Base-by-base conservation (phyloP, 2,113 vertebrate species). In the Ptyas mucosa region DNA sequence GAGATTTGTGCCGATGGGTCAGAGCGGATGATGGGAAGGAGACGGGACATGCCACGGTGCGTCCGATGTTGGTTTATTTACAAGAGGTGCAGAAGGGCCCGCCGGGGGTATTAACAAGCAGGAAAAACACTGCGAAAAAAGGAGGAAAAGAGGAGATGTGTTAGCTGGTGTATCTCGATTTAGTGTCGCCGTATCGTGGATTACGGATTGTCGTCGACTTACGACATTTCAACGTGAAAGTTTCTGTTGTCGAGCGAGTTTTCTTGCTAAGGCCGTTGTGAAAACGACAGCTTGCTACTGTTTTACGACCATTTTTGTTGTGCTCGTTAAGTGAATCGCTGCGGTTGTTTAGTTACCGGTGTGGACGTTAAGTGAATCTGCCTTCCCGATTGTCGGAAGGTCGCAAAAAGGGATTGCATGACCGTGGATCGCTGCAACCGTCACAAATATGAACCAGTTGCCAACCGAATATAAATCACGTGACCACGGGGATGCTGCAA, bases 1-100 rank as follows among this genome's bases (percentile, higher is more conserved):
- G 93, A 91, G 92, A 90, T 94, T 96, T 91, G 95, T 86, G 96
- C 96, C 96, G 89, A 95, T 96, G 95, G 49, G 12, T 97, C 97
- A 94, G 97, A 18, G 91, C 93, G 96, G 93, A 88, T 91, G 95
- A 97, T 95, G 96, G 94, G 94, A 94, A 96, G 95, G 96, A 96
- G 93, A 93, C 55, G 97, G 96, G 97, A 96, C 90, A 97, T 97
- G 96, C 98, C 97, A 97, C 97, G 97, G 97, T 97, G 98, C 97
- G 96, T 98, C 97, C 97, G 97, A 97, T 97, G 97, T 95, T 94
- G 95, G 95, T 97, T 90, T 97, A 97, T 98, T 98, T 98, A 98
- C 97, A 98, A 97, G 89, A 94, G 94, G 97, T 95, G 97, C 94
- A 96, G 96, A 95, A 94, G 94, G 94, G 94, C 96, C 15, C 18